These are phyloP conservation scores for Helicorthomorpha holstii DNA, from an alignment of 1,140 invertebrate genomes.

Conservation along the genomic window DNA sequence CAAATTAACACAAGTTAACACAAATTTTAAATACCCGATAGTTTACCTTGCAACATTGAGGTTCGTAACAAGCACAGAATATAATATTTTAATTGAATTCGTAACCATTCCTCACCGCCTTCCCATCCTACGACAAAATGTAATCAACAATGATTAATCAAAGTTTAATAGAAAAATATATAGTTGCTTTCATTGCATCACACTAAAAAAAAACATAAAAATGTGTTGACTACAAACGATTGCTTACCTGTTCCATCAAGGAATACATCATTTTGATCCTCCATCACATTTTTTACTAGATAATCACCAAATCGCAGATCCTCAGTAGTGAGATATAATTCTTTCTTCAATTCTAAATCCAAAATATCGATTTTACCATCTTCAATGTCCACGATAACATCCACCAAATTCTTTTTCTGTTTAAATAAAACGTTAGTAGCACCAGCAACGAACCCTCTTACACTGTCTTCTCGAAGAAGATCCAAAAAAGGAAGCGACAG, in stretches of 20 bases:
- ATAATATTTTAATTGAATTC: conserved; percentile 86
- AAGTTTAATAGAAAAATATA: not conserved
- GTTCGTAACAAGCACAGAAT: conserved; percentile 70
- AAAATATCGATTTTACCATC: conserved; percentile 71
- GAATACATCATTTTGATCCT: conserved; percentile 56
- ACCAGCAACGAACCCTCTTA: conserved; percentile 83
- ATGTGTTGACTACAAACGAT: not conserved
- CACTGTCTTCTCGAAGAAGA: conserved; percentile 66
- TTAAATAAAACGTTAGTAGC: conserved; percentile 95
- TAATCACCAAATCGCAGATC: conserved; percentile 91
- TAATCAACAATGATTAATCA: no score
- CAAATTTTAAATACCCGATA: conserved; percentile 3
- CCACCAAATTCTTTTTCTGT: conserved; percentile 80
- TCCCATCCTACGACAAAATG: conserved; percentile 43
- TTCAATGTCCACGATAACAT: conserved; percentile 74
- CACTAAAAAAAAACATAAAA: conserved; percentile 3
- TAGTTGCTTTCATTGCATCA: not conserved
- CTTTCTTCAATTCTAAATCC: conserved; percentile 62
- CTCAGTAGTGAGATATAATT: conserved; percentile 76
- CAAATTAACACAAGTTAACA: conserved; percentile 1
- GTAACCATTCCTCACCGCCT: conserved; percentile 87
- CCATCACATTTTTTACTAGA: conserved; percentile 65
- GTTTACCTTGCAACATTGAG: conserved; percentile 50
- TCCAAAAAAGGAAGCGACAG: conserved; percentile 90
- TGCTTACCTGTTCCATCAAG: conserved; percentile 46